These are phyloP conservation scores for Trachymyrmex cornetzi DNA, from an alignment of 1,140 invertebrate genomes.

Conservation along the genomic window DNA sequence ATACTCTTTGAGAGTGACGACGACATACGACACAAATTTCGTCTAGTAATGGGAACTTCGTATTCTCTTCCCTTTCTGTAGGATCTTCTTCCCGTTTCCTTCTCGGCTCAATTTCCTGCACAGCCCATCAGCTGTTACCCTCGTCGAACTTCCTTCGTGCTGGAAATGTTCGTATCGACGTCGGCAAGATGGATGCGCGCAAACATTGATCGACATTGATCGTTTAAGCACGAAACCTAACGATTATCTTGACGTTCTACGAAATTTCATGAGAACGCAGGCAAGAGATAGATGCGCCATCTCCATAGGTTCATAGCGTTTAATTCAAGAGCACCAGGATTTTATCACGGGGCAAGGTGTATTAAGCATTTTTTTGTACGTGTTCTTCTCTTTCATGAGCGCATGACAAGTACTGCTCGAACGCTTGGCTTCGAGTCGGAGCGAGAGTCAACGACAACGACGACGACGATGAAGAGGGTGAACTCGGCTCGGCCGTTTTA, in stretches of 20 bases:
- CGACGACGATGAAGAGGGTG: conserved; percentile 32
- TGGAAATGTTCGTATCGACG: conserved; percentile 18
- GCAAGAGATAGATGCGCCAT: neutral
- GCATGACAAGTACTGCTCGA: conserved; percentile 42
- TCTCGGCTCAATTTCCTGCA: conserved; percentile 45
- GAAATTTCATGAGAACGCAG: neutral
- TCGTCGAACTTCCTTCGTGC: neutral
- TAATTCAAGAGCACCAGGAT: neutral
- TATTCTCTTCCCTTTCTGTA: neutral
- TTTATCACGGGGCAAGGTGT: neutral
- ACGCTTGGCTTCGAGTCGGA: conserved; percentile 32
- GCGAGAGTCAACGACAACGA: conserved; percentile 3
- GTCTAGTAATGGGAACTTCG: neutral
- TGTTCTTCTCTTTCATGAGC: neutral
- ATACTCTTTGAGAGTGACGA: neutral
- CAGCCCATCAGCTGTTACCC: conserved; percentile 39
- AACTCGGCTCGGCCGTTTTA: conserved; percentile 61
- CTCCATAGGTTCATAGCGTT: neutral
- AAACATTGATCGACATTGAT: conserved; percentile 51
- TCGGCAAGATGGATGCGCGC: conserved; percentile 10
- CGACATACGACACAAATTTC: conserved; percentile 6
- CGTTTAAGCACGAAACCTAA: conserved; percentile 1
- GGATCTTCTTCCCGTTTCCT: conserved; percentile 9
- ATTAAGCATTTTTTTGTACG: conserved; percentile 24
- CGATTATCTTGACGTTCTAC: neutral